Evolutionary conservation across 1,140 invertebrate genomes (phyloP), one percentile per base, ranked within the genome.

Genomic region (Danaus melanippus): DNA sequence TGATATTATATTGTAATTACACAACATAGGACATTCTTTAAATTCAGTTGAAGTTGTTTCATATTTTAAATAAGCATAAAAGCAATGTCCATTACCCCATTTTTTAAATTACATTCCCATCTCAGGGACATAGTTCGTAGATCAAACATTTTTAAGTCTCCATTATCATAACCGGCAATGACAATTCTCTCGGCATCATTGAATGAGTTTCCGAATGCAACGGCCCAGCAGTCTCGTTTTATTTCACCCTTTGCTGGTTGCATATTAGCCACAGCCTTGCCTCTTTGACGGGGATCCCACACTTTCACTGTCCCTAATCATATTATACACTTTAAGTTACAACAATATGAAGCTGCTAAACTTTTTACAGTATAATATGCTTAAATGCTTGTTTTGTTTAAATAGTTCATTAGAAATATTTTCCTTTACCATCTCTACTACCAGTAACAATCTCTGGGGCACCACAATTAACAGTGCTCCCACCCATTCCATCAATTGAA

Each of bases 61-160:
- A 32, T 32, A 32, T 3, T 8, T 15, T 17, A 46, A 9, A 17
- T 15, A 10, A 17, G 32, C 5, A 15, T 9, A 17, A n/a, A 64
- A 46, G n/a, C 1, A 54, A 55, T 48, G 50, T 69, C 86, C 21
- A 32, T 76, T 87, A 95, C 94, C 58, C 97, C 97, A 91, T 98
- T 98, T 76, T 95, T 96, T 2, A 98, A 77, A 84, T 97, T 97
- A 39, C 92, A 93, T 79, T 98, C 96, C 96, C 96, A 98, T 66
- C 91, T 87, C 0, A 98, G 72, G 6, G 90, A 88, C 92, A 98
- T 96, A 10, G 90, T 91, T 64, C 92, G 90, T n/a, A 99, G 86
- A 88, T 98, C 96, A 83, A 97, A 98, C 79, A 98, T 90, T 88
- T 98, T 98, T 0, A 99, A 83, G 81, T 99, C 97, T 0, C 97